Percentiles rank a stretch among this genome's conserved stretches.
These are phyloP conservation scores for Adelges cooleyi DNA, from an alignment of 1,140 invertebrate genomes.

Conservation along the genomic window DNA sequence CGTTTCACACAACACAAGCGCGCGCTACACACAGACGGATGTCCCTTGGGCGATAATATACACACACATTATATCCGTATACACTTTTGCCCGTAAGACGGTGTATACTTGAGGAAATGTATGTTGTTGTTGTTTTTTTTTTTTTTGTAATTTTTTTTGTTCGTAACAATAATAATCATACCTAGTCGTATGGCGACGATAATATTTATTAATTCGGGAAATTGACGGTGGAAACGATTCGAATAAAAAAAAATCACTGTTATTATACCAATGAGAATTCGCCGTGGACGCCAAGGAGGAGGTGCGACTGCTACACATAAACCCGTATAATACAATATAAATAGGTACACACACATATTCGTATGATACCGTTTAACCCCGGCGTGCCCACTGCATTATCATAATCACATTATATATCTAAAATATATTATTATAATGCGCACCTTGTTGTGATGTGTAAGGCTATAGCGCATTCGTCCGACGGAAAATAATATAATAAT, in stretches of 20 bases:
- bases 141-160: no score
- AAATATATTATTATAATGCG: neutral
- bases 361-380: no score
- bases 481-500: no score
- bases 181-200: neutral
- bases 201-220: conserved; percentile 20
- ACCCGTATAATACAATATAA: neutral
- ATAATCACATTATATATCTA: no score
- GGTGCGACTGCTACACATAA: neutral
- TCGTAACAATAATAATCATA: conserved; percentile 20
- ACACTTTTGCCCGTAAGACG: neutral
- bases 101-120: conserved; percentile 7
- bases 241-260: conserved; percentile 25
- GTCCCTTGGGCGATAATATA: neutral
- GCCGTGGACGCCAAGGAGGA: neutral
- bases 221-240: conserved; percentile 27
- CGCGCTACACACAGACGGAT: neutral
- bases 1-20: neutral
- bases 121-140: neutral
- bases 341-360: neutral
- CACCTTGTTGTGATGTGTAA: neutral
- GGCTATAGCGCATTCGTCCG: no score
- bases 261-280: conserved; percentile 11
- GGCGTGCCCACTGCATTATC: no score
- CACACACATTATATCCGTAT: neutral